Evolutionary conservation across 1,140 invertebrate genomes (phyloP).

Genomic region (Andricus grossulariae): DNA sequence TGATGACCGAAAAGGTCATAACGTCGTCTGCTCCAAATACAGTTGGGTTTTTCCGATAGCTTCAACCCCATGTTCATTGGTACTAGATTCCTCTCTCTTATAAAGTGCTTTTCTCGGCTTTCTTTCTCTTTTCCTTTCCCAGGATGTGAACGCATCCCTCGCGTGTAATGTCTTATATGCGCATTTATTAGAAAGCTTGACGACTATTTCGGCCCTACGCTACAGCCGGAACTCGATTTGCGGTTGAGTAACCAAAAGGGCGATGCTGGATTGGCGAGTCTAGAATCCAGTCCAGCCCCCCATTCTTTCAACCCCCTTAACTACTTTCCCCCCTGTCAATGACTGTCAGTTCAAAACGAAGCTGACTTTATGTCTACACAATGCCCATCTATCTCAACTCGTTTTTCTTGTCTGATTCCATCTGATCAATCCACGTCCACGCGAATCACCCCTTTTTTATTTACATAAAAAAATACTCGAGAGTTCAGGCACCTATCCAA

Average conservation of each 20-base stretch:
- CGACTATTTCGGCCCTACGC: constrained; percentile 64
- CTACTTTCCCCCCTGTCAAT: constrained; percentile 32
- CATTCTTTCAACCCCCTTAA: constrained; percentile 26
- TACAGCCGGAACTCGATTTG: constrained; percentile 66
- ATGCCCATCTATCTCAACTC: constrained; percentile 51
- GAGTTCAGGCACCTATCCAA: no score
- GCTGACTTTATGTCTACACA: not conserved
- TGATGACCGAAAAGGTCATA: no score
- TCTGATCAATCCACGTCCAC: constrained; percentile 45
- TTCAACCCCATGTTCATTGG: not conserved
- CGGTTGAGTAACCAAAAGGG: constrained; percentile 67
- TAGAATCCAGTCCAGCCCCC: constrained; percentile 36
- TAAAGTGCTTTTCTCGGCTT: no score
- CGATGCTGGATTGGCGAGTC: constrained; percentile 69
- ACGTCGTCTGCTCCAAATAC: no score
- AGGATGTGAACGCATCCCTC: constrained; percentile 61
- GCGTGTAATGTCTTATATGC: constrained; percentile 70
- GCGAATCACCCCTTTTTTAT: constrained; percentile 46
- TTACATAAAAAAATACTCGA: no score
- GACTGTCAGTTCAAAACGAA: constrained; percentile 38
- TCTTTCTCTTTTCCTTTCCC: no score
- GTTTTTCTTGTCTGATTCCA: constrained; percentile 51
- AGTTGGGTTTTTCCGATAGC: no score
- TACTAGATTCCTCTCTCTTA: no score
- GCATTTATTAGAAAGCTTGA: constrained; percentile 57